These are phyloP conservation scores for Heliocidaris erythrogramma DNA, from an alignment of 35 echinoderm and acorn worm genomes.

Conservation along the genomic window DNA sequence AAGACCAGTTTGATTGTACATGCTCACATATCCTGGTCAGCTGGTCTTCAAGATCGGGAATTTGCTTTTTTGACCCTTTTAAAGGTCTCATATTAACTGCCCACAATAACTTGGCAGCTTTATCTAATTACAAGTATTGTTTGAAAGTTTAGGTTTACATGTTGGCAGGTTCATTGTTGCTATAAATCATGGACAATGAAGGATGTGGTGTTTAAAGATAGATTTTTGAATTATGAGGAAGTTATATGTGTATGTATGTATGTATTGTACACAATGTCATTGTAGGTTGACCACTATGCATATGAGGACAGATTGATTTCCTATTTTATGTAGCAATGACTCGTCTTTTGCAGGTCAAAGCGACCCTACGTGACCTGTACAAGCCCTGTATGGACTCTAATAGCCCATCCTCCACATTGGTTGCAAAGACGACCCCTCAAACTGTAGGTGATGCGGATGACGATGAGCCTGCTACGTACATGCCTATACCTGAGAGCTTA, in stretches of 20 bases:
- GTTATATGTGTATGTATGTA: neutral
- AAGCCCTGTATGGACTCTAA: constrained; percentile 34
- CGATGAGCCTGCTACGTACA: constrained; percentile 39
- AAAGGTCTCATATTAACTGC: too few species aligned
- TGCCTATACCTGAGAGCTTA: constrained; percentile 28
- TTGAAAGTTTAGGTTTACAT: neutral
- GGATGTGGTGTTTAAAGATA: neutral
- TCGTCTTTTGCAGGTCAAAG: constrained; percentile 37
- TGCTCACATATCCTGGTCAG: too few species aligned
- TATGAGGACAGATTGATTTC: neutral
- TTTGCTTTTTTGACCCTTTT: too few species aligned
- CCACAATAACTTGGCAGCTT: too few species aligned
- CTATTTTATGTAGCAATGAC: neutral
- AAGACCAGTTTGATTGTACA: too few species aligned
- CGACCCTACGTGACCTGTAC: constrained; percentile 50
- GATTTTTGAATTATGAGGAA: neutral
- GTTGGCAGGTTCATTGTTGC: neutral
- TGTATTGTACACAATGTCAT: neutral
- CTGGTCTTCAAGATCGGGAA: too few species aligned
- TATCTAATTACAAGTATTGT: too few species aligned
- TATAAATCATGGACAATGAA: neutral
- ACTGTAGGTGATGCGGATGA: neutral
- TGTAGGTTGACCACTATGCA: neutral
- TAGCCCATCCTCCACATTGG: neutral
- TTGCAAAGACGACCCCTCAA: neutral